Conservation (phyloP, 2,797 vertebrate species). For the Gallinago nigripennis region DNA sequence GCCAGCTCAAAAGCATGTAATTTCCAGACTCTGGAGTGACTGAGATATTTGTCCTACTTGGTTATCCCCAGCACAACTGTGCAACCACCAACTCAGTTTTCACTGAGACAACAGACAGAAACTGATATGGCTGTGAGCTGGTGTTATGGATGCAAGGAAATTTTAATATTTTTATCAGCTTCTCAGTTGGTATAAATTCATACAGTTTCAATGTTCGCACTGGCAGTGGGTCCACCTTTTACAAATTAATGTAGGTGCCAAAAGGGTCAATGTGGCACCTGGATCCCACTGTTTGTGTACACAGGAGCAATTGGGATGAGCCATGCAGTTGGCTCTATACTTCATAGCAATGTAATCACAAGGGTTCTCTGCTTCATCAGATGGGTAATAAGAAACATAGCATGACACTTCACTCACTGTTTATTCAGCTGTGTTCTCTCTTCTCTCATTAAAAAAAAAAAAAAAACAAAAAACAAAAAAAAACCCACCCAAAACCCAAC, state of each 20-base stretch:
- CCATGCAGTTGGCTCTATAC: accelerated
- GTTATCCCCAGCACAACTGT: accelerated
- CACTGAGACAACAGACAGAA: background rate
- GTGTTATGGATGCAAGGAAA: background rate
- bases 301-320: accelerated
- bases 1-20: background rate
- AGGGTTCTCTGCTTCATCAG: background rate
- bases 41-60: background rate
- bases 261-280: accelerated
- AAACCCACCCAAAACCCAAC: no score
- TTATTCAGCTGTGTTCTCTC: background rate
- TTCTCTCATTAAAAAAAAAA: background rate
- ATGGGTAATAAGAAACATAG: background rate
- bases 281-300: background rate
- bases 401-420: background rate
- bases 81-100: background rate
- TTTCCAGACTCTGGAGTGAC: accelerated
- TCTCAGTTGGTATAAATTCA: background rate
- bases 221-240: background rate
- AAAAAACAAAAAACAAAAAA: background rate
- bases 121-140: accelerated
- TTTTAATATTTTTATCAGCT: background rate
- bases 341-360: background rate
- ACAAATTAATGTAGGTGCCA: background rate
- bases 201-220: background rate